Base-by-base conservation (phyloP, 2,888 invertebrate species). In the Luperina testacea region DNA sequence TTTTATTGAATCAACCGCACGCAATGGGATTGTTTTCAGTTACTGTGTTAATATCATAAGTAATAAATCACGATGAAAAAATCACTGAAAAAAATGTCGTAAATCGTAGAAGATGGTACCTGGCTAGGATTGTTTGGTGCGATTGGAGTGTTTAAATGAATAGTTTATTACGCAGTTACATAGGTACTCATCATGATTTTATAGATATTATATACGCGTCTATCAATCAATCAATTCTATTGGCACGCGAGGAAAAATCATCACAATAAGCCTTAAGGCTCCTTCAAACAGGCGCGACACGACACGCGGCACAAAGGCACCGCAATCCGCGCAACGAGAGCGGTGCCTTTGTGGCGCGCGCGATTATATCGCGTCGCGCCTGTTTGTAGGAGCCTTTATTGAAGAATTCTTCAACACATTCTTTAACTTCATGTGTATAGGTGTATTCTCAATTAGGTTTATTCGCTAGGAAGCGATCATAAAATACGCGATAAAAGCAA, bases 191-290 rank as follows among this genome's bases (percentile, higher is more conserved):
- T n/a, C 38, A 61, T n/a, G 32, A 17, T 32, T 20, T 27, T 69
- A 53, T 64, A 77, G 24, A 75, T 59, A 51, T 38, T 67, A 57
- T 38, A 82, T 32, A n/a, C 17, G 57, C n/a, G 63, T 64, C 27
- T 80, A 20, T 69, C 20, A 78, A 80, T 69, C 64, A 77, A 83
- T 83, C 63, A 77, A 80, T 78, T 78, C n/a, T 51, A 45, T 51
- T 32, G 59, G 24, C 32, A 53, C 15, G 59, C 6, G 27, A 83
- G 84, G 69, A 70, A 80, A 83, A 78, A 32, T 59, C 32, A 65
- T 83, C n/a, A 51, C 42, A 53, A 68, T 32, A 32, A 32, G 32
- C 32, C 32, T 32, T 32, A 32, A 32, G 32, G 32, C 32, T 32
- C 32, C 32, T 32, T 1, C 32, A 32, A 32, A 32, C 32, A 32